Conservation (phyloP, 2,113 vertebrate genomes). For the Bettongia penicillata region DNA sequence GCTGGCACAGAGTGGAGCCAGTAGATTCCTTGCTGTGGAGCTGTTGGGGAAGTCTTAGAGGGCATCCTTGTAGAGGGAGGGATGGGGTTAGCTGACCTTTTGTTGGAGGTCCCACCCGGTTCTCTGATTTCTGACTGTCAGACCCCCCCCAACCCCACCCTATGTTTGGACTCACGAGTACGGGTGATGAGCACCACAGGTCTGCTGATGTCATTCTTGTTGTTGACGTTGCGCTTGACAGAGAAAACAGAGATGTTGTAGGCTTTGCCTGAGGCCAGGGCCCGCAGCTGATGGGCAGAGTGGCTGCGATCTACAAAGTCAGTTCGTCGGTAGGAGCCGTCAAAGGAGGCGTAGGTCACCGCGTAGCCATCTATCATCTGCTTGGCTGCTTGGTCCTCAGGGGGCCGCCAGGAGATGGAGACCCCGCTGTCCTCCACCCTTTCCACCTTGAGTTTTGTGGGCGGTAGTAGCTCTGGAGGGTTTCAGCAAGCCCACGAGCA, state of each 20-base stretch:
- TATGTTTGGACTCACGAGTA: slow-evolving; percentile 89
- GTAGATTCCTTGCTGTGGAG: no score
- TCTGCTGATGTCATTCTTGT: slow-evolving; percentile 95
- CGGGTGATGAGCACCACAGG: slow-evolving; percentile 90
- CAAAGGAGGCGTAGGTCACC: slow-evolving; percentile 91
- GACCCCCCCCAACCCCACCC: not conserved
- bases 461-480: slow-evolving; percentile 94
- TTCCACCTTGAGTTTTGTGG: slow-evolving; percentile 93
- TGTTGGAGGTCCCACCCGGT: slow-evolving; percentile 38
- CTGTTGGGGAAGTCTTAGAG: not conserved
- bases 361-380: slow-evolving; percentile 93
- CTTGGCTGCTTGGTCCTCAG: slow-evolving; percentile 83
- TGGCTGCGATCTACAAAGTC: slow-evolving; percentile 93
- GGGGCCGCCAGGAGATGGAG: slow-evolving; percentile 94
- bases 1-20: no score
- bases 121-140: not conserved
- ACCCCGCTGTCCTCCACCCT: slow-evolving; percentile 94
- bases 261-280: slow-evolving; percentile 90
- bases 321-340: slow-evolving; percentile 89
- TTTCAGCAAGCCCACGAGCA: slow-evolving; percentile 70
- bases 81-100: no score
- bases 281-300: slow-evolving; percentile 91
- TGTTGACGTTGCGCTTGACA: slow-evolving; percentile 93
- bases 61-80: no score
- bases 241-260: slow-evolving; percentile 99